Conservation (phyloP, 2,888 invertebrate species). For the Iphiclides podalirius region DNA sequence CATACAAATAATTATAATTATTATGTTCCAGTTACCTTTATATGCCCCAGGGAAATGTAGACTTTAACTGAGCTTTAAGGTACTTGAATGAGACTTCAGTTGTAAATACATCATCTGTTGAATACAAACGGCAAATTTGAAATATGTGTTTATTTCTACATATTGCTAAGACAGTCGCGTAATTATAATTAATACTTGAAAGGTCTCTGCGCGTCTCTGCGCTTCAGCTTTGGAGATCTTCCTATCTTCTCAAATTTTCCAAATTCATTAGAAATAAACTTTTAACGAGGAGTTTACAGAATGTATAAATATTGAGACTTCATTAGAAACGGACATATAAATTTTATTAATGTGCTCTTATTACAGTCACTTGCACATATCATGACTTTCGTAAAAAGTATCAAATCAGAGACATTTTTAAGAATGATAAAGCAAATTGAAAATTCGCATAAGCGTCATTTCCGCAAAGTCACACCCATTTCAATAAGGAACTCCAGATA, state of each 20-base stretch:
- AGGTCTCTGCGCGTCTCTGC: not conserved
- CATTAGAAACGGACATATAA: too few relatives aligned
- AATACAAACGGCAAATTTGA: conserved; percentile 26
- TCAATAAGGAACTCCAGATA: conserved; percentile 24
- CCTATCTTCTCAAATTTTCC: too few relatives aligned
- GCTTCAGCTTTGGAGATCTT: too few relatives aligned
- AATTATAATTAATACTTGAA: conserved; percentile 18
- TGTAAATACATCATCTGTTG: conserved; percentile 29
- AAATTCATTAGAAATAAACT: too few relatives aligned
- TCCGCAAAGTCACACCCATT: conserved; percentile 23
- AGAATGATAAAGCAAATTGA: conserved; percentile 1
- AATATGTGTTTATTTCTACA: conserved; percentile 4
- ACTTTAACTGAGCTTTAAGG: conserved; percentile 26
- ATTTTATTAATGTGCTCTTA: too few relatives aligned
- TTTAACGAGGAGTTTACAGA: too few relatives aligned
- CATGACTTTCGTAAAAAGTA: too few relatives aligned
- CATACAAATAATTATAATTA: too few relatives aligned
- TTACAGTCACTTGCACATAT: too few relatives aligned
- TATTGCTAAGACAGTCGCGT: not conserved
- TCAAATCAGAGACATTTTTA: not conserved
- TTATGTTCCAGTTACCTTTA: too few relatives aligned
- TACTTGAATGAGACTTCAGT: conserved; percentile 20
- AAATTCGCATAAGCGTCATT: conserved; percentile 4
- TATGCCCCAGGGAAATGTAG: conserved; percentile 11
- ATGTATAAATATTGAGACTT: too few relatives aligned